These are phyloP conservation scores for Etheostoma nigrum DNA, from an alignment of 2,797 vertebrate species.

Conservation along the genomic window DNA sequence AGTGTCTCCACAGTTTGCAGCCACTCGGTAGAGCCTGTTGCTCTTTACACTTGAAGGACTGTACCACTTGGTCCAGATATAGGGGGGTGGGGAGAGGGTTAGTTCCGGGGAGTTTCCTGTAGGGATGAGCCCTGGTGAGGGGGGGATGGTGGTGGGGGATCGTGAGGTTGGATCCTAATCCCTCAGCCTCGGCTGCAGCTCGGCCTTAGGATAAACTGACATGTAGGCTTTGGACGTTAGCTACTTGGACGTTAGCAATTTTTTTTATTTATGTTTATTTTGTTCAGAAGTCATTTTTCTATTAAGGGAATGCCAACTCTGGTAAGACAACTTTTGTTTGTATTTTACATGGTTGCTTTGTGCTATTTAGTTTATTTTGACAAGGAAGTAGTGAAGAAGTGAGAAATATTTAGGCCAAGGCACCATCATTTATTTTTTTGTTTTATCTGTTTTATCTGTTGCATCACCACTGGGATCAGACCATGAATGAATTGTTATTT, in stretches of 20 bases:
- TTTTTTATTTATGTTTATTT: conserved; percentile 42
- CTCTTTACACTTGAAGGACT: conserved; percentile 59
- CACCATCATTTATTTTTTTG: not conserved
- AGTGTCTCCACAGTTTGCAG: conserved; percentile 36
- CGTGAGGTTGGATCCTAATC: conserved; percentile 89
- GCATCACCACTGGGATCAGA: not conserved
- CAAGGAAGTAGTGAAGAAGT: not conserved
- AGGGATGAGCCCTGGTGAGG: conserved; percentile 73
- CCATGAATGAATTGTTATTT: not conserved
- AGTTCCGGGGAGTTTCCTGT: conserved; percentile 62
- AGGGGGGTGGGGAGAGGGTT: conserved; percentile 13
- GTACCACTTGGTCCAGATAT: conserved; percentile 58
- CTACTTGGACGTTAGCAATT: conserved; percentile 66
- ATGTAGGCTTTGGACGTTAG: conserved; percentile 78
- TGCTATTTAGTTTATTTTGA: conserved; percentile 36
- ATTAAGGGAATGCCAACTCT: conserved; percentile 65
- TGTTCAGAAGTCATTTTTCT: conserved; percentile 40
- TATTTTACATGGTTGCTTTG: conserved; percentile 17
- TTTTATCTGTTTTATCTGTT: not conserved
- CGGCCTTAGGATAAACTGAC: conserved; percentile 80
- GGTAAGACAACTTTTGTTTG: conserved; percentile 82
- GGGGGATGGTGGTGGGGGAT: conserved; percentile 82
- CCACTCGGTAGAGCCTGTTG: conserved; percentile 63
- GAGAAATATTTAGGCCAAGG: not conserved
- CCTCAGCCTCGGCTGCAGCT: conserved; percentile 81